A percentile compares a stretch with the other conserved stretches of the same genome.
These are phyloP conservation scores for Folsomia manolachei DNA, from an alignment of 2,888 invertebrate genomes.

Conservation along the genomic window DNA sequence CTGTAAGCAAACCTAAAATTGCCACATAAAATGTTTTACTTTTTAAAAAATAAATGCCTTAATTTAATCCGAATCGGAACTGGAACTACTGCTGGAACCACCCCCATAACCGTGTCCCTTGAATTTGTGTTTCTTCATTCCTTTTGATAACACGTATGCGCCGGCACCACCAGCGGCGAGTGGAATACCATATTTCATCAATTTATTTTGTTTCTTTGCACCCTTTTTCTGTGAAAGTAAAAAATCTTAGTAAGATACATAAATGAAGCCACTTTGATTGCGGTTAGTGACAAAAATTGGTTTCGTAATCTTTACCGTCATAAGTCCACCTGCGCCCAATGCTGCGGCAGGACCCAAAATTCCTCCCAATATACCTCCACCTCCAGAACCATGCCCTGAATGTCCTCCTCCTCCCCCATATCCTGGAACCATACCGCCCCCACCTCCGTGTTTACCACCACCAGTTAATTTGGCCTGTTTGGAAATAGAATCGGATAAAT, in stretches of 20 bases:
- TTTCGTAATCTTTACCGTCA: slow-evolving; percentile 41
- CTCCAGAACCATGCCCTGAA: slow-evolving; percentile 24
- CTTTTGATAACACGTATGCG: slow-evolving; percentile 61
- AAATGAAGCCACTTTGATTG: no score
- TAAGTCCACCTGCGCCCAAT: slow-evolving; percentile 39
- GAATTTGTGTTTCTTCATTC: slow-evolving; percentile 49
- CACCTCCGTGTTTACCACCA: slow-evolving; percentile 20
- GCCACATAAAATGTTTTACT: background rate
- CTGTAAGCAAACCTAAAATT: slow-evolving; percentile 26
- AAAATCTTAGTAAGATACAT: background rate
- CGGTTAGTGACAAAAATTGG: no score
- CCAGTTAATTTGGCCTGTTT: slow-evolving; percentile 41
- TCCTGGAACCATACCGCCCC: slow-evolving; percentile 22
- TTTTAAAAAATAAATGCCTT: background rate
- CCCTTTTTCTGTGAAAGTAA: slow-evolving; percentile 53
- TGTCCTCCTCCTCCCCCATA: slow-evolving; percentile 26
- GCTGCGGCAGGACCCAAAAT: slow-evolving; percentile 39
- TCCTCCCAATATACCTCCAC: slow-evolving; percentile 28
- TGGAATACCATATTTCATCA: slow-evolving; percentile 56
- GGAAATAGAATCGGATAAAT: slow-evolving; percentile 1
- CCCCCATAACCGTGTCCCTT: slow-evolving; percentile 24
- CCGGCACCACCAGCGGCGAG: slow-evolving; percentile 55
- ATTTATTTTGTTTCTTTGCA: slow-evolving; percentile 56
- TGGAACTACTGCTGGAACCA: slow-evolving; percentile 22
- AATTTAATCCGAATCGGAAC: slow-evolving; percentile 2